Conservation (phyloP, 92 coral and sea anemone genomes). For the Paramuricea clavata region DNA sequence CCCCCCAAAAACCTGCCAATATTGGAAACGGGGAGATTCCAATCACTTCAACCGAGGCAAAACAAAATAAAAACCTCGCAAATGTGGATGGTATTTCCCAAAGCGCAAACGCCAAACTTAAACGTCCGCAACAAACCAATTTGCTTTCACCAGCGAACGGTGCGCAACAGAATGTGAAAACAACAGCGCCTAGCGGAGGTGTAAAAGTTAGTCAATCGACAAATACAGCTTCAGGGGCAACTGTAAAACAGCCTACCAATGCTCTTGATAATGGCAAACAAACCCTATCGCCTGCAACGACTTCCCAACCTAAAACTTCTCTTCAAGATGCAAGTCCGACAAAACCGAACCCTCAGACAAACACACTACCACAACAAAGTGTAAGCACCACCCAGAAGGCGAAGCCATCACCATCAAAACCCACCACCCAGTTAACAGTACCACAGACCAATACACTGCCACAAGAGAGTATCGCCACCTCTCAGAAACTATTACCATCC, state of each 20-base stretch:
- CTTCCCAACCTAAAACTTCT: background rate
- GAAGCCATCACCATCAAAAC: background rate
- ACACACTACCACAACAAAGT: too few species aligned
- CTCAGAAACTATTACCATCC: background rate
- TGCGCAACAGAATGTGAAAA: background rate
- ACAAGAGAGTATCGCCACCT: background rate
- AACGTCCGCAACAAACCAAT: background rate
- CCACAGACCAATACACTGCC: background rate
- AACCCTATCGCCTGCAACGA: background rate
- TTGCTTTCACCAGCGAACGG: background rate
- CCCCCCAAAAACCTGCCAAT: background rate
- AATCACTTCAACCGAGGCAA: background rate
- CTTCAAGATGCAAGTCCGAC: background rate
- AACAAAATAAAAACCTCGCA: background rate
- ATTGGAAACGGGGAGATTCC: background rate
- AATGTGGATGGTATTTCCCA: background rate
- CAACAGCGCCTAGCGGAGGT: background rate
- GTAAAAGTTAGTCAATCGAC: background rate
- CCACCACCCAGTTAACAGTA: slow-evolving; percentile 1
- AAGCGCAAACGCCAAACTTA: background rate
- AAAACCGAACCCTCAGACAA: background rate
- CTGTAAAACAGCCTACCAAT: background rate
- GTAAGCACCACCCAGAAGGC: too few species aligned
- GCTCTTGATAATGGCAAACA: background rate
- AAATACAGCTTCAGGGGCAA: background rate